Evolutionary conservation across 2,113 vertebrate species (phyloP), one percentile per base, ranked within the genome.

Genomic region (Parus major): DNA sequence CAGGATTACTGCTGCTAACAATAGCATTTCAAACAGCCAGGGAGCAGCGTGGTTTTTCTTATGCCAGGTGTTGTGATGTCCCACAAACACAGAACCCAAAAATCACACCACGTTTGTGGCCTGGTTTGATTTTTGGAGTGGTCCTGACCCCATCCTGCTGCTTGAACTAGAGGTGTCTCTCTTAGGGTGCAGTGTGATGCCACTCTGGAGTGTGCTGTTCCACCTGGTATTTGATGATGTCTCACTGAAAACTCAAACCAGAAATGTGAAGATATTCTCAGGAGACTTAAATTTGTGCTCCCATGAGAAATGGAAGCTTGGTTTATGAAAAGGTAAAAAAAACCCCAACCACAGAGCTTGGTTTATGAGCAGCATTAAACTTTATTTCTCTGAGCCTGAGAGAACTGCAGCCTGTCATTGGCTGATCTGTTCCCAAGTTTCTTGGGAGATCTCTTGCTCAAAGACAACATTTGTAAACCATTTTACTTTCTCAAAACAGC

Each of bases 1-100:
- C 23, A 50, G 85, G 93, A 94, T 92, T 97, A 92, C 50, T 88
- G 79, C 76, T 88, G 82, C 82, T 95, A 96, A 94, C 82, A 96
- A 96, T 72, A 93, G 93, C 79, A 3, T 3, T 7, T 12, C 31
- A 36, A 35, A 35, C 46, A 35, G 25, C 33, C 82, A 57, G 88
- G 82, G 70, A 92, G 68, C 33, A 70, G 76, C 0, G 2, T 16
- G 63, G 7, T 19, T 77, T 76, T 80, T 57, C 76, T 3, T 0
- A 5, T 16, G 23, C 63, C 3, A 41, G 56, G 17, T 3, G 7
- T 14, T 66, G 69, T 11, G 73, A 68, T 78, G 81, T 42, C 44
- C 57, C 3, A 39, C 39, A 90, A 68, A 72, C 31, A 28, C n/a
- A n/a, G 25, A 69, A 36, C 0, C 39, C 39, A 41, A 42, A 63